A percentile compares a stretch with the other conserved stretches of the same genome.
Conservation (phyloP, 1,140 invertebrate genomes). For the Neodiprion virginianus region DNA sequence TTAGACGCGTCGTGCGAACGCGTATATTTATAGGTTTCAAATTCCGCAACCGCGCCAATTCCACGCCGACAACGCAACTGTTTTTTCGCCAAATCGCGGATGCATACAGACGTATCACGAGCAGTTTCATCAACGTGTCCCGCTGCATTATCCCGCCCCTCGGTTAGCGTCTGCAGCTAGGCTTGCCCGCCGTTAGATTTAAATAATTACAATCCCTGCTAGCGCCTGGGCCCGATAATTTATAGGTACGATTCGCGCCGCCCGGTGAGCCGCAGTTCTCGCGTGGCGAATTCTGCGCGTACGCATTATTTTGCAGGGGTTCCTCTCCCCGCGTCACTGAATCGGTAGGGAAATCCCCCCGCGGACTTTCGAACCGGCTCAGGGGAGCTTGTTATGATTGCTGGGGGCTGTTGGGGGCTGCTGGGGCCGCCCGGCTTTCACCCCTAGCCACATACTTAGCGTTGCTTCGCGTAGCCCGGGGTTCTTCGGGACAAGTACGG, state of each 20-base stretch:
- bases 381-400: slow-evolving; percentile 38
- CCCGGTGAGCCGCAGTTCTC: slow-evolving; percentile 29
- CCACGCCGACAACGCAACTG: no score
- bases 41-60: no score
- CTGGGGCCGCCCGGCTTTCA: slow-evolving; percentile 18
- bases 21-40: no score
- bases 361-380: slow-evolving; percentile 23
- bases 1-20: no score
- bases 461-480: not conserved
- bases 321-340: slow-evolving; percentile 14
- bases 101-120: no score
- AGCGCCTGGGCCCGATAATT: slow-evolving; percentile 51
- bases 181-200: slow-evolving; percentile 45
- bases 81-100: no score
- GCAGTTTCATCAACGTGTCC: no score
- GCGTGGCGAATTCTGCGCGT: slow-evolving; percentile 42
- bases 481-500: not conserved
- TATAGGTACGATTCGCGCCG: slow-evolving; percentile 47
- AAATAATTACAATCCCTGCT: slow-evolving; percentile 53
- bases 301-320: not conserved
- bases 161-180: no score
- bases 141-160: no score
- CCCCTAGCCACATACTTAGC: slow-evolving; percentile 21
- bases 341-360: slow-evolving; percentile 33
- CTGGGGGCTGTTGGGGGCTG: slow-evolving; percentile 25